Evolutionary conservation across 2,113 vertebrate species (phyloP).

Genomic region (Pterocles gutturalis): DNA sequence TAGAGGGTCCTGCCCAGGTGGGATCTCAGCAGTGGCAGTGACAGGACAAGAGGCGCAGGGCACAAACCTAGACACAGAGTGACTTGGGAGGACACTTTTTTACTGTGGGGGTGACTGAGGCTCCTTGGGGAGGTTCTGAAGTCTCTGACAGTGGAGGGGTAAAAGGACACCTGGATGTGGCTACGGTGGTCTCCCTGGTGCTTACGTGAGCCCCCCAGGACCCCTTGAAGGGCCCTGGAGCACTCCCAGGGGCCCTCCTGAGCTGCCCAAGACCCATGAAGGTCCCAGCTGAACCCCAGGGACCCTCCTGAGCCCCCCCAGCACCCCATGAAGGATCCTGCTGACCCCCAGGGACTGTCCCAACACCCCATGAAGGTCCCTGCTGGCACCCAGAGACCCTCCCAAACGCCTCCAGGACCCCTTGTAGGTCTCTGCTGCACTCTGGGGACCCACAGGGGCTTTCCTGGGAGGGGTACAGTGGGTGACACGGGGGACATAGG

Average conservation of each 20-base stretch:
- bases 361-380: accelerated
- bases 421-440: not conserved
- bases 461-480: accelerated
- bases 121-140: not conserved
- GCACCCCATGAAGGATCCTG: not conserved
- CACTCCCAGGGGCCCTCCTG: not conserved
- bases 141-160: not conserved
- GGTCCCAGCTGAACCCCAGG: not conserved
- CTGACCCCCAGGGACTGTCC: not conserved
- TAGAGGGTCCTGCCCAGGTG: not conserved
- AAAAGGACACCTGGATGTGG: not conserved
- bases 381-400: not conserved
- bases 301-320: not conserved
- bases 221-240: too few species aligned
- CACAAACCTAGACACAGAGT: not conserved
- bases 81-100: not conserved
- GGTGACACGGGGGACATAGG: accelerated
- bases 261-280: not conserved
- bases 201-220: not conserved
- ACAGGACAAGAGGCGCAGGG: not conserved
- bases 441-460: not conserved
- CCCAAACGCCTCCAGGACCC: not conserved
- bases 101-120: not conserved
- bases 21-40: not conserved
- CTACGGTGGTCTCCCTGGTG: not conserved